phyloP scores from a whole-genome alignment of 2,113 vertebrate species.

The Campylomormyrus tamandua region DNA sequence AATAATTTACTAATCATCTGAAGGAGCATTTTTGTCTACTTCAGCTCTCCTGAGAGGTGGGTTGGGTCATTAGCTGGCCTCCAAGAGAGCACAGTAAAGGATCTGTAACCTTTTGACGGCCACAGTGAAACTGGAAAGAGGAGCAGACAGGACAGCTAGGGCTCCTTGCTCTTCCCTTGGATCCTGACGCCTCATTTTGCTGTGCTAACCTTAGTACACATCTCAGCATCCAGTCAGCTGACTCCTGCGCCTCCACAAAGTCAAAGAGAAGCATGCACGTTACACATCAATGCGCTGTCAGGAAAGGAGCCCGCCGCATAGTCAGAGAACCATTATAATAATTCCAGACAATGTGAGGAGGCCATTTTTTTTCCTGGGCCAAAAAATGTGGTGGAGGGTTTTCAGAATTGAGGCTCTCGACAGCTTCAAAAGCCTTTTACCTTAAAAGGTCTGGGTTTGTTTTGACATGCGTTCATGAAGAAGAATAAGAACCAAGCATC shows the following conservation, averaged over 20 bases:
- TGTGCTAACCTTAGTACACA: background rate
- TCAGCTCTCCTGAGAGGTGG: background rate
- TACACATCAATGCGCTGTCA: background rate
- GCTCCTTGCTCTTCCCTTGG: background rate
- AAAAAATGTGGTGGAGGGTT: conserved; percentile 57
- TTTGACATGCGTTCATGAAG: conserved; percentile 74
- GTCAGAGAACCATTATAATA: background rate
- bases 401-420: conserved; percentile 67
- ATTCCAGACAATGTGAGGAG: conserved; percentile 3
- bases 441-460: conserved; percentile 70
- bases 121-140: background rate
- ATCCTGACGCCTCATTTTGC: background rate
- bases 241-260: background rate
- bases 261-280: background rate
- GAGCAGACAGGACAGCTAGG: background rate
- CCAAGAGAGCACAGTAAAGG: background rate
- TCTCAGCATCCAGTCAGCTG: background rate
- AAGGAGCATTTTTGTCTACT: background rate
- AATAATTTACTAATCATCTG: background rate
- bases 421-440: conserved; percentile 67
- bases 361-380: conserved; percentile 37
- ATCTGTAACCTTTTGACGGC: background rate
- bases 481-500: conserved; percentile 76
- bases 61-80: background rate
- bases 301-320: background rate